Evolutionary conservation across 2,113 vertebrate species (phyloP).

Genomic region (Oryzias curvinotus): DNA sequence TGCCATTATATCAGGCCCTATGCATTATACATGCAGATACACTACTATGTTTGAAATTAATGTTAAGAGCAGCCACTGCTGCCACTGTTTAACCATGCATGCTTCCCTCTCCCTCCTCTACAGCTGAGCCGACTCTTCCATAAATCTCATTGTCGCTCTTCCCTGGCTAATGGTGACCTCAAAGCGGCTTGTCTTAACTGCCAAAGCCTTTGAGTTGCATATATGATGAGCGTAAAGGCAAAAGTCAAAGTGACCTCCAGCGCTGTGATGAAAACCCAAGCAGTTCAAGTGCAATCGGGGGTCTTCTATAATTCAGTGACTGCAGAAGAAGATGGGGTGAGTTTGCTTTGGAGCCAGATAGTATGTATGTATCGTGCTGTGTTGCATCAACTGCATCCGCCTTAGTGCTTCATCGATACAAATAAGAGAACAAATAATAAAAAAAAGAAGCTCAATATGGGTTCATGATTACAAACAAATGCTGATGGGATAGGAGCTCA

Average conservation of each 20-base stretch:
- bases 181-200: conserved; percentile 53
- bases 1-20: conserved; percentile 59
- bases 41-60: conserved; percentile 59
- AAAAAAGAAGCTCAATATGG: conserved; percentile 19
- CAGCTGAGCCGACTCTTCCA: conserved; percentile 44
- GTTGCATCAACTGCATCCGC: conserved; percentile 23
- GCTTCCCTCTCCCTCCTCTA: conserved; percentile 42
- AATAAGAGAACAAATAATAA: conserved; percentile 33
- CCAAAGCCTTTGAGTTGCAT: conserved; percentile 58
- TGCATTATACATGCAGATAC: conserved; percentile 74
- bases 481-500: conserved; percentile 25
- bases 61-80: conserved; percentile 54
- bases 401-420: conserved; percentile 39
- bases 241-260: conserved; percentile 74
- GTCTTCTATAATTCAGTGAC: conserved; percentile 73
- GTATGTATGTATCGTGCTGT: conserved; percentile 4
- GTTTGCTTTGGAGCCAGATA: conserved; percentile 30
- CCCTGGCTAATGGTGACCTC: conserved; percentile 64
- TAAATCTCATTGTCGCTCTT: conserved; percentile 66
- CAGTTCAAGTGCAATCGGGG: conserved; percentile 66
- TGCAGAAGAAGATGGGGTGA: conserved; percentile 55
- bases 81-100: conserved; percentile 53
- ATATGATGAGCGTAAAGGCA: conserved; percentile 59
- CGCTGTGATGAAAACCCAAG: conserved; percentile 68
- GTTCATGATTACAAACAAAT: conserved; percentile 18